These are phyloP conservation scores for Brachirus orientalis DNA, from an alignment of 2,113 vertebrate species.

Conservation along the genomic window DNA sequence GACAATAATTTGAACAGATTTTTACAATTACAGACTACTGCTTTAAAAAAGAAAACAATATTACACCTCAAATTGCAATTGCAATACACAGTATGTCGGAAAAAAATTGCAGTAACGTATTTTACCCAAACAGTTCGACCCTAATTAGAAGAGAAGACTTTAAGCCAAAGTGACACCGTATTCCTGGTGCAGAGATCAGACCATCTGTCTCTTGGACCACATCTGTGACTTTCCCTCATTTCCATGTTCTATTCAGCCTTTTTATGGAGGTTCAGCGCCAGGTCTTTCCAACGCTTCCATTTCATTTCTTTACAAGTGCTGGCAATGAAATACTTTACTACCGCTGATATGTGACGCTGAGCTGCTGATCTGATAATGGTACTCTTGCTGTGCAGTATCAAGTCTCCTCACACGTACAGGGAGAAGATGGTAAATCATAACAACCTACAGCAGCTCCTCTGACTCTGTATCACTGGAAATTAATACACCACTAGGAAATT, in stretches of 20 bases:
- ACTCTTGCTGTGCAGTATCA: conserved; percentile 41
- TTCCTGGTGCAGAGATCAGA: conserved; percentile 15
- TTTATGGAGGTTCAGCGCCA: conserved; percentile 13
- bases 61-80: no score
- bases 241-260: conserved; percentile 23
- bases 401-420: conserved; percentile 26
- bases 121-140: no score
- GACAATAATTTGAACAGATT: no score
- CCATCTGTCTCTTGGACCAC: conserved; percentile 7
- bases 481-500: conserved; percentile 48
- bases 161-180: background rate
- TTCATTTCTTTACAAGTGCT: conserved; percentile 52
- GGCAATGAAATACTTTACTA: conserved; percentile 49
- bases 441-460: conserved; percentile 29
- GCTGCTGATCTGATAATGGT: conserved; percentile 64
- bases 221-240: conserved; percentile 15
- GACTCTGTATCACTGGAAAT: conserved; percentile 49
- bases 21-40: no score
- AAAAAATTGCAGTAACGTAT: no score
- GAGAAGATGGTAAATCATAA: conserved; percentile 50
- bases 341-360: conserved; percentile 57
- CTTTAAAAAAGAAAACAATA: no score
- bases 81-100: no score
- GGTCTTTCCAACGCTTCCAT: conserved; percentile 41
- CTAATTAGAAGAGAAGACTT: conserved; percentile 13